Base-by-base conservation (phyloP, 2,888 invertebrate species). In the Troilus luridus region DNA sequence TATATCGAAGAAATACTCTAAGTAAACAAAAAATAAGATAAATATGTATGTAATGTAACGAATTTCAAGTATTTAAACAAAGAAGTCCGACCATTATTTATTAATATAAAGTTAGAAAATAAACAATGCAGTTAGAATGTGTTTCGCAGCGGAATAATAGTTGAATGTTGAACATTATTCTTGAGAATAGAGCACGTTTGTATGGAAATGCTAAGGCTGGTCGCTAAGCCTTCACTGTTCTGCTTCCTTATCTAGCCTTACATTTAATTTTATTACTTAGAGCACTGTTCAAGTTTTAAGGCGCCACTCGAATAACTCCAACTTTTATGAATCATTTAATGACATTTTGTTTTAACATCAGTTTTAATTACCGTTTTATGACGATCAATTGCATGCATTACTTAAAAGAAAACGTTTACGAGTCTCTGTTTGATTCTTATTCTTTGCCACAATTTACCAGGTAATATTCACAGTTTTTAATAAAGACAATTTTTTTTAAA, bases 141-240 rank as follows among this genome's bases (percentile, higher is more conserved):
- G 14, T 27, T 41, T 41, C 12, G 24, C 72, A 5, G 41, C 8
- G 72, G 7, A 19, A 77, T 77, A 77, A 77, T 77, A 77, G 72
- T 77, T 41, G 72, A 17, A 77, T 77, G 72, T 77, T 77, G 41
- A 77, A 77, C 72, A 77, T 77, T 77, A 77, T 77, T 77, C 72
- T 77, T 77, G 41, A 41, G 41, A 77, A 41, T 77, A 41, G 72
- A 77, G 72, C 17, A 27, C 72, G 72, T 77, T 77, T 41, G 72
- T 77, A 77, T 77, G 72, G 27, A 77, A 77, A 77, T 77, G 41
- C 1, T 19, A 77, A 77, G 1, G 72, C 72, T 41, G 1, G 8
- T 17, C 17, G 72, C 19, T 77, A 67, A 67, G 67, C 67, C 67
- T 67, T 67, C 67, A 67, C 67, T 67, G 17, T 77, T 77, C 72